A percentile compares a stretch with the other conserved stretches of the same genome.
These are phyloP conservation scores for Mamestra brassicae DNA, from an alignment of 2,888 invertebrate genomes.

Conservation along the genomic window DNA sequence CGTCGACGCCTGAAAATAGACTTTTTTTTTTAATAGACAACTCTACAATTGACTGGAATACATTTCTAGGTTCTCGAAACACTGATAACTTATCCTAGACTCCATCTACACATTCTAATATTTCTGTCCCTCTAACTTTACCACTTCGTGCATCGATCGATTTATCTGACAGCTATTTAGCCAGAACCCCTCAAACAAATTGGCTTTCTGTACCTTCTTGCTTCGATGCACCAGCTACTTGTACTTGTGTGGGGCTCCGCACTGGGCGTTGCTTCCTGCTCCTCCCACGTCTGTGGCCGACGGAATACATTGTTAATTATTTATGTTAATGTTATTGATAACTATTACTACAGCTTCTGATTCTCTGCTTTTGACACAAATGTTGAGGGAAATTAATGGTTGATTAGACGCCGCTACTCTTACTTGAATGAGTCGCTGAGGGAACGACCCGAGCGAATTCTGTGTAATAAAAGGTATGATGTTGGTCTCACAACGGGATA, in stretches of 20 bases:
- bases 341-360: constrained; percentile 55
- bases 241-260: constrained; percentile 40
- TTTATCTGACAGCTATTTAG: not conserved
- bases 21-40: no score
- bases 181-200: constrained; percentile 2
- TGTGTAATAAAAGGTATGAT: not conserved
- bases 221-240: constrained; percentile 22
- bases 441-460: constrained; percentile 12
- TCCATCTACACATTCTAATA: not conserved
- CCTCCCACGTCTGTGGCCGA: constrained; percentile 60
- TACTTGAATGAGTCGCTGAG: constrained; percentile 1
- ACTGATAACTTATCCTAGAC: not conserved
- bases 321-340: constrained; percentile 67
- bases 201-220: constrained; percentile 31
- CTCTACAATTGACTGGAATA: no score
- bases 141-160: not conserved
- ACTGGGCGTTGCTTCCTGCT: constrained; percentile 65
- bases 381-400: constrained; percentile 46
- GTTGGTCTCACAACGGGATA: not conserved
- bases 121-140: not conserved
- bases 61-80: no score
- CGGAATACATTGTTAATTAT: constrained; percentile 68
- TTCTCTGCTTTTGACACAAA: constrained; percentile 58
- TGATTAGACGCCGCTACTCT: constrained; percentile 20
- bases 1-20: no score